Conservation (phyloP, 1,140 invertebrate genomes). For the Nautilus pompilius region DNA sequence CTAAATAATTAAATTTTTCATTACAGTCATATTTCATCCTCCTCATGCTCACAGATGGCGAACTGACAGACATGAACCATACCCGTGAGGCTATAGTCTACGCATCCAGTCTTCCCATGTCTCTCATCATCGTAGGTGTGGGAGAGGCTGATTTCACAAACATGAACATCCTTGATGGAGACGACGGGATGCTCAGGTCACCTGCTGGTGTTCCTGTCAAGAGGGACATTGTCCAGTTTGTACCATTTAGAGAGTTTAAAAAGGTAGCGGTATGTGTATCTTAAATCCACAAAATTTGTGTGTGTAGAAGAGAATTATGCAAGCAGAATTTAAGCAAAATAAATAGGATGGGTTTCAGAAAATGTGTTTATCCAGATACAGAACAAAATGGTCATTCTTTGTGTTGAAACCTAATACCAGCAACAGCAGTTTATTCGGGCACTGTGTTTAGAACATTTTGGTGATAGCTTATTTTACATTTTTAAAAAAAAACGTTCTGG, state of each 20-base stretch:
- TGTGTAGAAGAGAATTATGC: no score
- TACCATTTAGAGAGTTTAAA: slow-evolving; percentile 60
- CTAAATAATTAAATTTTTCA: not conserved
- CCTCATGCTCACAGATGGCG: slow-evolving; percentile 67
- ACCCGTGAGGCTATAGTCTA: slow-evolving; percentile 60
- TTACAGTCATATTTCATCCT: slow-evolving; percentile 60
- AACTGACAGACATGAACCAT: slow-evolving; percentile 65
- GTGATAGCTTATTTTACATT: no score
- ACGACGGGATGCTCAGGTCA: slow-evolving; percentile 56
- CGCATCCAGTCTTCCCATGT: slow-evolving; percentile 60
- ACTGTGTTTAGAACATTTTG: no score
- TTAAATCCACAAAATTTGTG: no score
- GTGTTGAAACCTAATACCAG: no score
- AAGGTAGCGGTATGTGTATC: slow-evolving; percentile 39
- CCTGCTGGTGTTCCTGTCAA: slow-evolving; percentile 52
- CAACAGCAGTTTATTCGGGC: no score
- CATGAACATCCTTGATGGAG: slow-evolving; percentile 63
- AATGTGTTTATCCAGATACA: no score
- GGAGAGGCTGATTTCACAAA: slow-evolving; percentile 49
- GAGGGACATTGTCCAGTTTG: slow-evolving; percentile 65
- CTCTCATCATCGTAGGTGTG: slow-evolving; percentile 64
- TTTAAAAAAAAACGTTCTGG: no score
- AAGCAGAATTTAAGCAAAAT: no score
- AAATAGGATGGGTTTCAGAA: no score
- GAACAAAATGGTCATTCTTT: no score